phyloP scores from a whole-genome alignment of 1,140 invertebrate genomes.

The Drosophila setifemur region DNA sequence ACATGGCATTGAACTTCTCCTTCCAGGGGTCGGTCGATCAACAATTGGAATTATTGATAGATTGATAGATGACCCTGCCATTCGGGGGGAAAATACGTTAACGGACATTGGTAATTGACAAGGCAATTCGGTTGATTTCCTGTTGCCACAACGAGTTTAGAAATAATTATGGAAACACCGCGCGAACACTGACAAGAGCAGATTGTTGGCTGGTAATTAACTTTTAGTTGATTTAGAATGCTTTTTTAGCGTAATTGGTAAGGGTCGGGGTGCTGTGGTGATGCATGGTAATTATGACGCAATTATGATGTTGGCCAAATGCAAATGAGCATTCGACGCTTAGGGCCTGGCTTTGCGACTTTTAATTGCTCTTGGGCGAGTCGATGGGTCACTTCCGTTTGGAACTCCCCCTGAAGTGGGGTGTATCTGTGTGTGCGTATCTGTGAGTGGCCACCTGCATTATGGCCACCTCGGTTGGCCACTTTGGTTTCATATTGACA shows the following conservation, averaged over 20 bases:
- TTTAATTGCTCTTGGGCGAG: slow-evolving; percentile 52
- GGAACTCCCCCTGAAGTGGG: not conserved
- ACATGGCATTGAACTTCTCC: slow-evolving; percentile 61
- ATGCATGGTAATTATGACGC: slow-evolving; percentile 60
- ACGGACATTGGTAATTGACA: slow-evolving; percentile 47
- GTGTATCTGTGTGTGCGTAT: not conserved
- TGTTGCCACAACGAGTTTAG: slow-evolving; percentile 18
- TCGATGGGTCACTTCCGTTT: slow-evolving; percentile 31
- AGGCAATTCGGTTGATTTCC: slow-evolving; percentile 5
- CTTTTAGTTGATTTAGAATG: slow-evolving; percentile 19
- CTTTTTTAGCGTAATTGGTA: not conserved
- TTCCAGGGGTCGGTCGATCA: slow-evolving; percentile 45
- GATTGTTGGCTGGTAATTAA: slow-evolving; percentile 52
- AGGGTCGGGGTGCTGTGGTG: slow-evolving; percentile 1
- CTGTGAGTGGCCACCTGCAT: not conserved
- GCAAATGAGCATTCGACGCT: slow-evolving; percentile 48
- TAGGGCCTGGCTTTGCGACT: slow-evolving; percentile 32
- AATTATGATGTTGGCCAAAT: slow-evolving; percentile 61
- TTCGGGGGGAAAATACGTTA: slow-evolving; percentile 29
- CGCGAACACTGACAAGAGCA: slow-evolving; percentile 25
- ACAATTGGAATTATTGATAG: slow-evolving; percentile 56
- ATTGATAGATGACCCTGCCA: slow-evolving; percentile 58
- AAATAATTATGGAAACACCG: slow-evolving; percentile 57
- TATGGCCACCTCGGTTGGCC: slow-evolving; percentile 16
- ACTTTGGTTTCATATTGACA: slow-evolving; percentile 33